Percentiles rank a stretch among this genome's conserved stretches.
Conservation (phyloP, 2,113 vertebrate species). For the Platycercus adscitus region DNA sequence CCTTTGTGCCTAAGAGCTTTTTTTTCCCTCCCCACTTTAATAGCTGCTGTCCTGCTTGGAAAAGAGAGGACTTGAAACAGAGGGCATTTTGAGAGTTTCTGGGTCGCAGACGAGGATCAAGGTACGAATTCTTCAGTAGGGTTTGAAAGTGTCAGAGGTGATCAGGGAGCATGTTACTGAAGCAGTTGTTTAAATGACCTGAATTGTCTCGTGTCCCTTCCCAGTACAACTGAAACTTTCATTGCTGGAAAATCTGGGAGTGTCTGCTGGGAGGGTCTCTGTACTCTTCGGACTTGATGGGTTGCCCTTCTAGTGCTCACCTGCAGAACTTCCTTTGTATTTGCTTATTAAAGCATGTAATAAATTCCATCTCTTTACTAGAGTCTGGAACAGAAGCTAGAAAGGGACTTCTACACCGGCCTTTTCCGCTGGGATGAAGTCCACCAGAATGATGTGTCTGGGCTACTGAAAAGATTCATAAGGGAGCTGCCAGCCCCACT, state of each 20-base stretch:
- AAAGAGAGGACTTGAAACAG: constrained; percentile 86
- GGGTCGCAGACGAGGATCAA: constrained; percentile 91
- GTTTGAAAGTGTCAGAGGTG: background rate
- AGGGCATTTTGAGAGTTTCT: constrained; percentile 90
- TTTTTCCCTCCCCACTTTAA: background rate
- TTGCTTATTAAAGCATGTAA: background rate
- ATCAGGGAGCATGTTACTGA: background rate
- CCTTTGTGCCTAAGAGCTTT: background rate
- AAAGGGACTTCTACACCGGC: constrained; percentile 82
- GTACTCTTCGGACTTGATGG: background rate
- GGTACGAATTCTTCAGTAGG: constrained; percentile 63
- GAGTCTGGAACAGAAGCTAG: constrained; percentile 86
- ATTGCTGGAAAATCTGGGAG: background rate
- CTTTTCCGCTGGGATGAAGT: constrained; percentile 88
- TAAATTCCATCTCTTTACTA: background rate
- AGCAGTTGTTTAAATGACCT: background rate
- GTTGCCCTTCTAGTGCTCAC: background rate
- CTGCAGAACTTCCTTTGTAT: background rate
- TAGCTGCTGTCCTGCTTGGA: constrained; percentile 90
- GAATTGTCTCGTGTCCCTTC: background rate
- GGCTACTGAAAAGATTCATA: constrained; percentile 92
- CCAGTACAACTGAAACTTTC: background rate
- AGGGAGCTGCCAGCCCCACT: constrained; percentile 86
- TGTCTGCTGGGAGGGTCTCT: background rate
- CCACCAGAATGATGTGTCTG: constrained; percentile 85